Evolutionary conservation across 2,797 vertebrate species (phyloP), one percentile per base, ranked within the genome.

Genomic region (Xenops minutus): DNA sequence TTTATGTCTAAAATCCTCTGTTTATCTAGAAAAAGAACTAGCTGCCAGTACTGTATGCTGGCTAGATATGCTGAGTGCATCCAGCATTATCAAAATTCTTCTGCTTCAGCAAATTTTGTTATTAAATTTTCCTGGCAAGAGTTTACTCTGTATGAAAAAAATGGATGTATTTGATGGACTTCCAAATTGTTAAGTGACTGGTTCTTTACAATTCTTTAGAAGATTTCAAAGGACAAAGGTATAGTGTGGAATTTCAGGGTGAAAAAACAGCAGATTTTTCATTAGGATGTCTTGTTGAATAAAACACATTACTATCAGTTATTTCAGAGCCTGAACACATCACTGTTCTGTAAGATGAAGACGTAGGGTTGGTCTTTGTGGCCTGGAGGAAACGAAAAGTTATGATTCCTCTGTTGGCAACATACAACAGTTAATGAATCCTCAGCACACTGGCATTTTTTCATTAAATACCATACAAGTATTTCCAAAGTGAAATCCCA

Each of bases 101-200:
- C 43, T 66, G 73, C 85, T 75, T 69, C 68, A 92, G 87, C 43
- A 92, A 93, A 95, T 69, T 54, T 74, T n/a, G 92, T 89, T 51
- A 94, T 91, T 92, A 94, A 85, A 83, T 94, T 89, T 80, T 85
- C 81, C 67, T 82, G 92, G 67, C 95, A 89, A 92, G 48, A 80
- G 24, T 64, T 75, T 62, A 71, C 24, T 68, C 46, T 44, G 18
- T 52, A 85, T 83, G 85, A 93, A 93, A 93, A 93, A 89, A 96
- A 93, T n/a, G 13, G 51, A 83, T 61, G 43, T 41, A 85, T 51
- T 41, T 89, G 54, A 88, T 62, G 23, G n/a, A 62, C 39, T 86
- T 92, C 79, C 91, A 92, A 93, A 68, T 18, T 34, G 20, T 78
- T 88, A 93, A 77, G 26, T 77, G 46, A 64, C 41, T 75, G 0